A percentile compares a stretch with the other conserved stretches of the same genome.
These are phyloP conservation scores for Zaprionus kolodkinae DNA, from an alignment of 1,140 invertebrate species.

Conservation along the genomic window DNA sequence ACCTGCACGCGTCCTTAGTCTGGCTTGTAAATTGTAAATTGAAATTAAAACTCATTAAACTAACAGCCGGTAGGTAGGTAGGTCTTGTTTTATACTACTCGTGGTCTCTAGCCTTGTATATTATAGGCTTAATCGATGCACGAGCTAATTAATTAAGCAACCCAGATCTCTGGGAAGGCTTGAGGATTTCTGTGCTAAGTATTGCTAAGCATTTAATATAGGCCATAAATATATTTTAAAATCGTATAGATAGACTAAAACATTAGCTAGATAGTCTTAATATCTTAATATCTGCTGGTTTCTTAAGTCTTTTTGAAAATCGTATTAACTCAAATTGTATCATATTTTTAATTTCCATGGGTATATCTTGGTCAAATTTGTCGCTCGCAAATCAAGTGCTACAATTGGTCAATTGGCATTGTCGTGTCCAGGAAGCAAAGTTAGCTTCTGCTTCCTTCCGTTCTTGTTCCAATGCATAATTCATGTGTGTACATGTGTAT, in stretches of 20 bases:
- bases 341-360: not conserved
- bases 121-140: constrained; percentile 1
- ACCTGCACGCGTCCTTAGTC: constrained; percentile 34
- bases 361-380: too few relatives aligned
- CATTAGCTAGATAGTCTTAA: not conserved
- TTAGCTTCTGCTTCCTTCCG: constrained; percentile 1
- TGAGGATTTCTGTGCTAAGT: not conserved
- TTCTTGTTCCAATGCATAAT: not conserved
- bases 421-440: constrained; percentile 28
- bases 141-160: not conserved
- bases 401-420: not conserved
- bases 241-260: not conserved
- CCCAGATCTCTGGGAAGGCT: not conserved
- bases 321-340: too few relatives aligned
- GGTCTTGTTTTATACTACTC: constrained; percentile 16
- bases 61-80: constrained; percentile 36
- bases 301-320: not conserved
- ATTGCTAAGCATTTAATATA: not conserved
- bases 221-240: not conserved
- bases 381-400: not conserved
- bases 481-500: constrained; percentile 11
- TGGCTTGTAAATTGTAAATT: constrained; percentile 38
- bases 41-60: constrained; percentile 24
- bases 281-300: not conserved
- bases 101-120: constrained; percentile 2